Base-by-base conservation (phyloP, 2,888 invertebrate genomes). In the Tribolium freemani region DNA sequence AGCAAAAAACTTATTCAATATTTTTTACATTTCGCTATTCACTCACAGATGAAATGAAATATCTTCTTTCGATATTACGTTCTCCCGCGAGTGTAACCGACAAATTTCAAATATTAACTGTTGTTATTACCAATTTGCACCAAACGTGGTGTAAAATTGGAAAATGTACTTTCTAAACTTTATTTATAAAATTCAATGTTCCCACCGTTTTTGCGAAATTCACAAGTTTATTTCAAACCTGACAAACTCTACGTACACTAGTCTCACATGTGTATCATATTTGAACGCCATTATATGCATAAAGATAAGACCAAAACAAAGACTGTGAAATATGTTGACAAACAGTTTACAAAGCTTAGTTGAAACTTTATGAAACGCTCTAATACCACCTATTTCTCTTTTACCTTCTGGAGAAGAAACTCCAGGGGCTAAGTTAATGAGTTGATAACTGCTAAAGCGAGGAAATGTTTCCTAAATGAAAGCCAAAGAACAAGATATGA, bases 21-120 rank as follows among this genome's bases (percentile, higher is more conserved):
- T 67, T 71, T 71, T 71, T 71, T 71, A 67, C 71, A 71, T 71
- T 71, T 71, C 67, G 38, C 45, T 46, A 71, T 50, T 64, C 71
- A 67, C 45, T 67, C 66, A 45, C 46, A 45, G 58, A 60, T 71
- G 67, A 67, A 71, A 71, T 56, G 71, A 57, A 66, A 71, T 71
- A 70, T 63, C 70, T 61, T 5, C 26, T 31, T 9, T 31, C n/a
- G 16, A 68, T 68, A 68, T 68, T 57, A 57, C 46, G n/a, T 68
- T 68, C 30, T 16, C 38, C 26, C 58, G 16, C 30, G 53, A 48
- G 48, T 68, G 56, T 31, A 50, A 48, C 60, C 45, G 6, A 5
- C 31, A 53, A 69, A 69, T 69, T 16, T 46, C 38, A 69, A 53
- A 58, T 60, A 69, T 69, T 60, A 51, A 53, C 44, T 44, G 60